These are phyloP conservation scores for Cyprinodon brontotheroides DNA, from an alignment of 2,113 vertebrate species.

Conservation along the genomic window DNA sequence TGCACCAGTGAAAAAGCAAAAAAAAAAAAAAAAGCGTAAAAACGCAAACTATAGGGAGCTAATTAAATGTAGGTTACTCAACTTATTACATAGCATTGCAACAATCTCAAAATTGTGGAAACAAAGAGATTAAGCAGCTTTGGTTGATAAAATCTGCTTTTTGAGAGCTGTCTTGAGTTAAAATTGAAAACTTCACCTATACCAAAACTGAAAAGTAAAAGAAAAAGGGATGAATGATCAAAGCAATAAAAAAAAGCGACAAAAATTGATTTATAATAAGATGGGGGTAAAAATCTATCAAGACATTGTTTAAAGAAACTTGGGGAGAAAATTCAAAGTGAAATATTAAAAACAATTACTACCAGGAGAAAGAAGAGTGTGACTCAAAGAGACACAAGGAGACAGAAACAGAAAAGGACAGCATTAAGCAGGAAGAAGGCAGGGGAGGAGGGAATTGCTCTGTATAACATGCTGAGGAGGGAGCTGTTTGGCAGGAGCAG, in stretches of 20 bases:
- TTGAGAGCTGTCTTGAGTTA: not conserved
- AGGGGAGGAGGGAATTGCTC: conserved; percentile 26
- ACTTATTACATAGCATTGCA: not conserved
- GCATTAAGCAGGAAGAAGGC: conserved; percentile 22
- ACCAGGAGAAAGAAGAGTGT: not conserved
- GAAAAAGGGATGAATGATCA: conserved; percentile 9
- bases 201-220: not conserved
- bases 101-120: not conserved
- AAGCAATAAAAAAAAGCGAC: not conserved
- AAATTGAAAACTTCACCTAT: too few relatives aligned
- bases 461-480: conserved; percentile 52
- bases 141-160: not conserved
- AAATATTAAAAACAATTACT: not conserved
- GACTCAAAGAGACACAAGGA: conserved; percentile 16
- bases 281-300: conserved; percentile 11
- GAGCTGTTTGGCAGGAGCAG: conserved; percentile 57
- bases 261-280: conserved; percentile 9
- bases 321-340: conserved; percentile 1
- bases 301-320: conserved; percentile 6
- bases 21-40: not conserved
- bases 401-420: conserved; percentile 37
- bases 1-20: not conserved
- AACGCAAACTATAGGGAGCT: not conserved
- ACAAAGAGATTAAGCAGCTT: not conserved
- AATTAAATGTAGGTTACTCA: not conserved